Percentiles rank a stretch among this genome's conserved stretches.
These are phyloP conservation scores for Drosophila novamexicana DNA, from an alignment of 1,140 invertebrate genomes.

Conservation along the genomic window DNA sequence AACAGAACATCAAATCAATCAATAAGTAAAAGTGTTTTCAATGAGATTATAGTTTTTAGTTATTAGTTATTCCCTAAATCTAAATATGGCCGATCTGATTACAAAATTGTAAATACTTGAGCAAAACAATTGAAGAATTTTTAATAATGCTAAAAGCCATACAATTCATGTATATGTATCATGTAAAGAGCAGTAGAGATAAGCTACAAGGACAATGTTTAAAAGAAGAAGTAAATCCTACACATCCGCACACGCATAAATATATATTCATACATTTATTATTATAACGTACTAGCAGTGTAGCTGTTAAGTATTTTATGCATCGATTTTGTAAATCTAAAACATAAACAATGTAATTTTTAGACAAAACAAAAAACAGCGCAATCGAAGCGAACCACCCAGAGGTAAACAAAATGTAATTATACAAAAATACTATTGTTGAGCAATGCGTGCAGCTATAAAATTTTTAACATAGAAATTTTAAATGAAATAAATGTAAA, in stretches of 20 bases:
- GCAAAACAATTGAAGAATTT: constrained; percentile 41
- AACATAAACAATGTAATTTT: constrained; percentile 57
- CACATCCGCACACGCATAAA: constrained; percentile 23
- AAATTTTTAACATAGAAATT: constrained; percentile 77
- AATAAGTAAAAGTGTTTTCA: constrained; percentile 26
- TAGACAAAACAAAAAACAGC: constrained; percentile 50
- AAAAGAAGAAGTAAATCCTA: constrained; percentile 27
- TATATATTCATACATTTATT: constrained; percentile 39
- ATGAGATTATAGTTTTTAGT: constrained; percentile 50
- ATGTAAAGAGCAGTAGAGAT: constrained; percentile 49
- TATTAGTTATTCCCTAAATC: constrained; percentile 22
- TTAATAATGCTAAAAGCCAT: constrained; percentile 32
- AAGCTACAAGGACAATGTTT: constrained; percentile 27
- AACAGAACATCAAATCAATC: constrained; percentile 19
- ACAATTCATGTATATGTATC: constrained; percentile 54
- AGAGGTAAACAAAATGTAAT: constrained; percentile 48
- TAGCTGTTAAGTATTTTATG: constrained; percentile 75
- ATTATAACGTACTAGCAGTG: constrained; percentile 20
- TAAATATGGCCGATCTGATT: constrained; percentile 34
- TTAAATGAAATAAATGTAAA: constrained; percentile 81
- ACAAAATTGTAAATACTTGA: constrained; percentile 54
- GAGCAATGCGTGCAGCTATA: constrained; percentile 80
- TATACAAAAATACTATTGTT: constrained; percentile 68
- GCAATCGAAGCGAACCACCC: constrained; percentile 35
- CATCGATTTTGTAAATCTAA: constrained; percentile 74